Conservation (phyloP, 1,140 invertebrate genomes). For the Varroa destructor region DNA sequence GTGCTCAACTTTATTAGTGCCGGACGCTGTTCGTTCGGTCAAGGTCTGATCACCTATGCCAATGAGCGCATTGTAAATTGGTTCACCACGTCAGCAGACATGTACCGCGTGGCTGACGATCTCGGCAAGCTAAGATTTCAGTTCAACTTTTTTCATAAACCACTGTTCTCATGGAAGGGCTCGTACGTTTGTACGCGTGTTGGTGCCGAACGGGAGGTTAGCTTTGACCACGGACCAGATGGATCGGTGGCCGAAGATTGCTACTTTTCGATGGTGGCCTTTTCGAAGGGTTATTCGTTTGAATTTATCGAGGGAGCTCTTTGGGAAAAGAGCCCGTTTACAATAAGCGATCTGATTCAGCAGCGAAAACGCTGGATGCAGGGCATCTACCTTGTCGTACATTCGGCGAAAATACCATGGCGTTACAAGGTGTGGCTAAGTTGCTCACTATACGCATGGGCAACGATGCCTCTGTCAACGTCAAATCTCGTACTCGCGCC, state of each 20-base stretch:
- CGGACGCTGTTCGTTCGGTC: slow-evolving; percentile 88
- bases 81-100: slow-evolving; percentile 89
- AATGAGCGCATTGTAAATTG: slow-evolving; percentile 90
- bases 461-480: slow-evolving; percentile 78
- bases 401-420: slow-evolving; percentile 68
- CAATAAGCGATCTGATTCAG: slow-evolving; percentile 80
- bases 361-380: slow-evolving; percentile 85
- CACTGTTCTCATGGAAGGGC: slow-evolving; percentile 91
- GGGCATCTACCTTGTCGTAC: slow-evolving; percentile 84
- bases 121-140: slow-evolving; percentile 90
- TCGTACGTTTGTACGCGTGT: slow-evolving; percentile 44
- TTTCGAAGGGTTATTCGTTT: slow-evolving; percentile 40
- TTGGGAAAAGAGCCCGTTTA: slow-evolving; percentile 71
- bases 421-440: slow-evolving; percentile 66
- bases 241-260: slow-evolving; percentile 49
- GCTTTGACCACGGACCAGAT: slow-evolving; percentile 46
- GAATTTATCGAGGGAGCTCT: slow-evolving; percentile 47
- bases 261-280: slow-evolving; percentile 47
- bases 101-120: slow-evolving; percentile 87
- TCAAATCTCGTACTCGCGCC: slow-evolving; percentile 71
- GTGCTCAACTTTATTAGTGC: slow-evolving; percentile 90
- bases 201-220: slow-evolving; percentile 43
- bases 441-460: slow-evolving; percentile 87
- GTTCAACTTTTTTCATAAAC: slow-evolving; percentile 83
- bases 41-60: slow-evolving; percentile 94